Evolutionary conservation across 2,888 invertebrate genomes (phyloP).

Genomic region (Hyppa rectilinea): DNA sequence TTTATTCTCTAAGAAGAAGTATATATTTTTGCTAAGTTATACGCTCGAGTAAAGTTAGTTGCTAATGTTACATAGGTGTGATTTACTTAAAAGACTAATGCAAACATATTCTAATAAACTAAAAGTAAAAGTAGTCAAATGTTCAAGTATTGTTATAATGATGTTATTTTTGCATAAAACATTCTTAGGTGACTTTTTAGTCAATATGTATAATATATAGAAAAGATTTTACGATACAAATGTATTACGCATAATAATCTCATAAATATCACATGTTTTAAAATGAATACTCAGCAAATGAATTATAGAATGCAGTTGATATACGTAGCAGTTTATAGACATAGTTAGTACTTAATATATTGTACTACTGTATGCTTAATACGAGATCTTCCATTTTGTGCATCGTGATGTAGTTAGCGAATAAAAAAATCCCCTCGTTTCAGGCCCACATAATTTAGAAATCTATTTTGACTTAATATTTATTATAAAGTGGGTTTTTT

Average conservation of each 20-base stretch:
- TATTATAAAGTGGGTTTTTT: neutral
- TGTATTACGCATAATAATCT: slow-evolving; percentile 52
- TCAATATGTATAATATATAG: slow-evolving; percentile 40
- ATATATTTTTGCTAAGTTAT: slow-evolving; percentile 47
- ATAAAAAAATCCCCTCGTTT: neutral
- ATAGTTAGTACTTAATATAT: slow-evolving; percentile 10
- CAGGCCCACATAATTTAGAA: neutral
- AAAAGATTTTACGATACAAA: slow-evolving; percentile 42
- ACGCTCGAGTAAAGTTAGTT: slow-evolving; percentile 43
- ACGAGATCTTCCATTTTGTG: slow-evolving; percentile 7
- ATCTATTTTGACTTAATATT: neutral
- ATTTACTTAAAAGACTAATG: slow-evolving; percentile 61
- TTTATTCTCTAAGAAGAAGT: slow-evolving; percentile 36
- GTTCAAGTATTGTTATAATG: slow-evolving; percentile 40
- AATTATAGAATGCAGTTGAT: slow-evolving; percentile 12
- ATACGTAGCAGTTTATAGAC: slow-evolving; percentile 25
- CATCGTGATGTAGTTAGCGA: slow-evolving; percentile 23
- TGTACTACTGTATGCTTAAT: slow-evolving; percentile 14
- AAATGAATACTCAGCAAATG: slow-evolving; percentile 30
- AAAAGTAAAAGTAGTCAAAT: slow-evolving; percentile 37
- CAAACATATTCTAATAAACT: slow-evolving; percentile 59
- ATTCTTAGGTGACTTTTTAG: slow-evolving; percentile 49
- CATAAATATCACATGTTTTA: slow-evolving; percentile 29
- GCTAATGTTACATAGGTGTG: slow-evolving; percentile 50
- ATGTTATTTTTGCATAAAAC: slow-evolving; percentile 45